phyloP scores from a whole-genome alignment of 1,140 invertebrate species.

The Trichonephila clavipes region DNA sequence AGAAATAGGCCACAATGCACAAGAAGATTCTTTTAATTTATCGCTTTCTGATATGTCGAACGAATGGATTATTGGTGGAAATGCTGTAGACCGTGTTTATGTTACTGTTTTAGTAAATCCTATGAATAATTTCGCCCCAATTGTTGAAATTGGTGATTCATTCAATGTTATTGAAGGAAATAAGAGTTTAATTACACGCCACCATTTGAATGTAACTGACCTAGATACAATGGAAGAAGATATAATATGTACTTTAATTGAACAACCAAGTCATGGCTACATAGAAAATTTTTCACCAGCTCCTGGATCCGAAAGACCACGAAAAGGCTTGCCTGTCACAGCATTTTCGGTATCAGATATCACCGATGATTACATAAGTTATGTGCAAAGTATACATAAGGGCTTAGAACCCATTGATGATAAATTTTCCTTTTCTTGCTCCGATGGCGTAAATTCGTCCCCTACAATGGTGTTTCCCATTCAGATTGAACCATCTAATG shows the following conservation, averaged over 20 bases:
- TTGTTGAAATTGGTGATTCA: conserved; percentile 68
- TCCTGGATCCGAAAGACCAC: conserved; percentile 80
- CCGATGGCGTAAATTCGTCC: conserved; percentile 80
- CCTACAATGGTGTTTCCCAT: conserved; percentile 79
- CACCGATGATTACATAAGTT: conserved; percentile 79
- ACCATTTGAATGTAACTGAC: conserved; percentile 80
- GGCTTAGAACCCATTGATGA: conserved; percentile 81
- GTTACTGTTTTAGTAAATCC: conserved; percentile 80
- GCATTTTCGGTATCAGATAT: conserved; percentile 80
- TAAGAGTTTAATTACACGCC: conserved; percentile 79
- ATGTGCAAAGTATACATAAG: conserved; percentile 82
- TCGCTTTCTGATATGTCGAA: conserved; percentile 79
- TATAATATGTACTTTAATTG: conserved; percentile 80
- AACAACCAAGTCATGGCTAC: conserved; percentile 81
- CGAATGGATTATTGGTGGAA: conserved; percentile 79
- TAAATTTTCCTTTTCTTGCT: conserved; percentile 80
- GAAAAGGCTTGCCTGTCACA: conserved; percentile 80
- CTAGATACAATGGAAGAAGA: conserved; percentile 80
- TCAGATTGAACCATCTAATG: conserved; percentile 81
- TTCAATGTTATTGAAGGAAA: conserved; percentile 81
- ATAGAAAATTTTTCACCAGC: conserved; percentile 80
- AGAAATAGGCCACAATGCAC: conserved; percentile 79
- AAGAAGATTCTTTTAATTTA: conserved; percentile 80
- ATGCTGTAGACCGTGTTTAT: conserved; percentile 79
- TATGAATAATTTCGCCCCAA: conserved; percentile 80